Base-by-base conservation (phyloP, 2,797 vertebrate genomes). In the Kryptopterus vitreolus region DNA sequence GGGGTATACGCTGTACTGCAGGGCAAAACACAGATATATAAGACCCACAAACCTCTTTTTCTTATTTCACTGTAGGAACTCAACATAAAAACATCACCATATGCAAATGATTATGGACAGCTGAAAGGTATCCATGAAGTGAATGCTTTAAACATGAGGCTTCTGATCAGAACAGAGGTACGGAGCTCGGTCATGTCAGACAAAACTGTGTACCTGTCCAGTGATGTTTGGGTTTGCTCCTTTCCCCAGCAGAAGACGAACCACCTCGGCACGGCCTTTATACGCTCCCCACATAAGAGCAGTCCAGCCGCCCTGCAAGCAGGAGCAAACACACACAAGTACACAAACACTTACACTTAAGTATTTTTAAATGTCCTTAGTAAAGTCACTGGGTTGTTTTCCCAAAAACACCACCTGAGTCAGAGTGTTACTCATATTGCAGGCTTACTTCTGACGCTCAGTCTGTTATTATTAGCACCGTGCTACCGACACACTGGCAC, bases 281-380 rank as follows among this genome's bases (percentile, higher is more conserved):
- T 99, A 99, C 0, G 96, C 95, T 0, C 95, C 95, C 98, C 98
- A 99, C 96, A 98, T 99, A 50, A 99, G 93, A 48, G 98, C 96
- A 3, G 95, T 99, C 98, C 98, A 99, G 7, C 98, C 98, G 69
- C 98, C 98, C 98, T 99, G 77, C 22, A 50, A 24, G 76, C 50
- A 79, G 68, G 71, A 33, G 79, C 26, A 65, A 66, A 61, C 50
- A 78, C 33, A 43, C 35, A 71, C 55, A n/a, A n/a, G n/a, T n/a
- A 69, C 58, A 81, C 57, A 71, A 29, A 80, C 58, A 50, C 55
- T 75, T 22, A 80, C 76, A 38, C 66, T 31, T 52, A n/a, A 43
- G 26, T 43, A 69, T 31, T 63, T 12, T 33, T 48, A 59, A 22
- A 16, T 4, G 53, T 48, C 7, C 9, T 38, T 55, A 50, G 50